Evolutionary conservation across 2,113 vertebrate species (phyloP).

Genomic region (Harpagus bidentatus): DNA sequence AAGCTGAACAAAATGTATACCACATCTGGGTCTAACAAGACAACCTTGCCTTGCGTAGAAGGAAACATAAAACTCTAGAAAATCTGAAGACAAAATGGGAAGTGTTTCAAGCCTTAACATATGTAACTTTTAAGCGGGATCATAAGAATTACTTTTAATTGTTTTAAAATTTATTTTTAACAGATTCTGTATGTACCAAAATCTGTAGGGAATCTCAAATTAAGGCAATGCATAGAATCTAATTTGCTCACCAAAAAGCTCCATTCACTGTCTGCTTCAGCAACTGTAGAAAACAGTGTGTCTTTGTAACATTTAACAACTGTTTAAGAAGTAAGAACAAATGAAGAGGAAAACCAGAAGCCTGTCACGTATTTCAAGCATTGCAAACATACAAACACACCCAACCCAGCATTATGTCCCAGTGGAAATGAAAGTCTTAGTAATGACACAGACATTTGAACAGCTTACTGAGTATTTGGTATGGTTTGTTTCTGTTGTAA

Average conservation of each 20-base stretch:
- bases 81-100: background rate
- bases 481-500: background rate
- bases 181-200: background rate
- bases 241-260: background rate
- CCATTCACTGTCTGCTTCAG: background rate
- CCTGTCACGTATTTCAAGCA: constrained; percentile 10
- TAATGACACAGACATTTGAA: constrained; percentile 5
- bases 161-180: background rate
- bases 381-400: constrained; percentile 24
- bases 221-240: background rate
- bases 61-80: background rate
- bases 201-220: background rate
- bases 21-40: background rate
- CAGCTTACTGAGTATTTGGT: background rate
- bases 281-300: background rate
- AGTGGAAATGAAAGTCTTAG: background rate
- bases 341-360: constrained; percentile 50
- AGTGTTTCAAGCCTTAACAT: background rate
- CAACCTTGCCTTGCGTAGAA: background rate
- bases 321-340: constrained; percentile 3
- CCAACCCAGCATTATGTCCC: background rate
- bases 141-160: background rate
- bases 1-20: background rate
- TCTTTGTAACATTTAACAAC: constrained; percentile 1
- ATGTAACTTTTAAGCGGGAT: background rate